A percentile compares a stretch with the other conserved stretches of the same genome.
These are phyloP conservation scores for Gymnothorax reevesii DNA, from an alignment of 2,797 vertebrate species.

Conservation along the genomic window DNA sequence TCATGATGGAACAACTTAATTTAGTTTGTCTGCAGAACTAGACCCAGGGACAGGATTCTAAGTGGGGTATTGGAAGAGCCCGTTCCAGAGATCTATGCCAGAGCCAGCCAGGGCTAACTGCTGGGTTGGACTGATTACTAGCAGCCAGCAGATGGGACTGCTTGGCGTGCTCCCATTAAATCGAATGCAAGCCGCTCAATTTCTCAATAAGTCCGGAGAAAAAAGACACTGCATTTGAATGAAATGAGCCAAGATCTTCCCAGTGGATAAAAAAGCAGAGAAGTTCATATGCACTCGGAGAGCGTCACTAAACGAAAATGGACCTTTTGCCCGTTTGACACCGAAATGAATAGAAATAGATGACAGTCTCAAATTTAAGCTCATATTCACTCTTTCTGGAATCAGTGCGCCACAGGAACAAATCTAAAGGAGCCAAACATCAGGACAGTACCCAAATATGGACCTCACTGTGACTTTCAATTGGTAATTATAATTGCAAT, in stretches of 20 bases:
- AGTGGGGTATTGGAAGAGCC: not conserved
- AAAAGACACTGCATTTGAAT: not conserved
- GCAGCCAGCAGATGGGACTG: not conserved
- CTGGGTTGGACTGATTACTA: not conserved
- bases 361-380: no score
- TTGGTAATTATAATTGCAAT: no score
- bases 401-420: no score
- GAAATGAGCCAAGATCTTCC: not conserved
- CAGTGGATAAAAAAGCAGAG: not conserved
- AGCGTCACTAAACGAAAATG: no score
- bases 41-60: not conserved
- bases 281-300: no score
- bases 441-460: no score
- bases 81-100: not conserved
- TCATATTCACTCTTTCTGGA: no score
- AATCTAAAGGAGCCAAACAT: no score
- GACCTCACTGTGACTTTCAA: no score
- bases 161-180: not conserved
- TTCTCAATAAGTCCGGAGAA: not conserved
- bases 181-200: not conserved
- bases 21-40: not conserved
- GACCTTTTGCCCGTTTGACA: no score
- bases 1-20: slow-evolving; percentile 17
- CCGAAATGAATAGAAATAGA: no score
- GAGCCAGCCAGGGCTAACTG: not conserved